Conservation (phyloP, 2,113 vertebrate species). For the Anser brachyrhynchus region DNA sequence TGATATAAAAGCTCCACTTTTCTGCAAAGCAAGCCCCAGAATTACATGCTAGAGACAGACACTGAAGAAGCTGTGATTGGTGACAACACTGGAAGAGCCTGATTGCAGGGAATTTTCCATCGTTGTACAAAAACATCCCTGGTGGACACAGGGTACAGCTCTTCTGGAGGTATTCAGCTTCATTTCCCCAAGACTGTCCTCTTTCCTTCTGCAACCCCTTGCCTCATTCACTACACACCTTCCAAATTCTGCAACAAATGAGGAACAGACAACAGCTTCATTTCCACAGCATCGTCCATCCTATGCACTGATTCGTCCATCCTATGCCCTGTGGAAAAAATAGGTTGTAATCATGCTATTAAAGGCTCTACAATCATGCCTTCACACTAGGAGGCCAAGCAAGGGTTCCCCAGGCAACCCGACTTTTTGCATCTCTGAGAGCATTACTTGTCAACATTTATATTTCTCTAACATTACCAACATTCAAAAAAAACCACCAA, state of each 20-base stretch:
- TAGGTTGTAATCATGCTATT: constrained; percentile 59
- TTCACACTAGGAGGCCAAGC: constrained; percentile 52
- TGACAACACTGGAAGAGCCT: background rate
- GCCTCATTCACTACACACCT: constrained; percentile 69
- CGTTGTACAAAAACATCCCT: background rate
- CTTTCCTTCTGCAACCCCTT: constrained; percentile 12
- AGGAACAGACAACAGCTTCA: constrained; percentile 72
- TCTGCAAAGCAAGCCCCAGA: background rate
- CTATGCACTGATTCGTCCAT: constrained; percentile 68
- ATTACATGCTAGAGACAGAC: background rate
- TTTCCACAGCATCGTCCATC: constrained; percentile 67
- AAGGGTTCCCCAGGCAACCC: constrained; percentile 59
- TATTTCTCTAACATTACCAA: background rate
- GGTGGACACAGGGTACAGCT: background rate
- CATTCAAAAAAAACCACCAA: background rate
- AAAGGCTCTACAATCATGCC: constrained; percentile 26
- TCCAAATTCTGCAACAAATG: constrained; percentile 75
- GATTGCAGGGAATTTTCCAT: background rate
- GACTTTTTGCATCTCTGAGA: constrained; percentile 31
- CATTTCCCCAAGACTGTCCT: background rate
- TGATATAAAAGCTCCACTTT: background rate
- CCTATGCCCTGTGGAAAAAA: constrained; percentile 70
- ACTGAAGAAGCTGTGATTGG: background rate
- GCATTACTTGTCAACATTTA: background rate
- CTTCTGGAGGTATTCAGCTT: background rate